Evolutionary conservation across 92 coral and sea anemone genomes (phyloP).

Genomic region (Bergia puertoricense): DNA sequence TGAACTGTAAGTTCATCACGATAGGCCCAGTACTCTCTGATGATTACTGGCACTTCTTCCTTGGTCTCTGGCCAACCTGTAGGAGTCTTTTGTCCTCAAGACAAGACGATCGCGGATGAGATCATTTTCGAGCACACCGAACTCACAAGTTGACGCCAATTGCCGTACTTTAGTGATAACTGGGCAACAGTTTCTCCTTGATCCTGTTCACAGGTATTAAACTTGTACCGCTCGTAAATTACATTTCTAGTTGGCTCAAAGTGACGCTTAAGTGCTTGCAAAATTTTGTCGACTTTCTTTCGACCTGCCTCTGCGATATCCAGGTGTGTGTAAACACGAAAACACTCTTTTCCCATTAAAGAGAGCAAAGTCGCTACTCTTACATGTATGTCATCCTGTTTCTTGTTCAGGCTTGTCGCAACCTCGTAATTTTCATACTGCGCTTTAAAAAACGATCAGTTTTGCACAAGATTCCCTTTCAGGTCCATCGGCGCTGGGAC

Average conservation of each 20-base stretch:
- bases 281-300: constrained; percentile 8
- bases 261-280: constrained; percentile 32
- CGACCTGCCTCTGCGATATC: constrained; percentile 33
- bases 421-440: constrained; percentile 44
- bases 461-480: constrained; percentile 41
- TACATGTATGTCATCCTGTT: background rate
- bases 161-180: constrained; percentile 17
- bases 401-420: constrained; percentile 41
- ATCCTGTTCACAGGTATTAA: constrained; percentile 24
- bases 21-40: too few relatives aligned
- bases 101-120: constrained; percentile 42
- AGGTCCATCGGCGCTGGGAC: constrained; percentile 42
- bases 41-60: too few relatives aligned
- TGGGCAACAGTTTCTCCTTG: constrained; percentile 19
- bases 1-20: too few relatives aligned
- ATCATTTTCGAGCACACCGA: constrained; percentile 42
- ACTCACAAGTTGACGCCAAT: constrained; percentile 26
- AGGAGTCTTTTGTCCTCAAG: constrained; percentile 1
- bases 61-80: too few relatives aligned
- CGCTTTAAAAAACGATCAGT: constrained; percentile 41
- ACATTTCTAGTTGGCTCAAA: constrained; percentile 37
- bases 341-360: constrained; percentile 49
- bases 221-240: constrained; percentile 37
- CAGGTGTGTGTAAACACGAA: constrained; percentile 25
- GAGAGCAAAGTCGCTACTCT: constrained; percentile 37